Evolutionary conservation across 2,797 vertebrate species (phyloP).

Genomic region (Picus viridis): DNA sequence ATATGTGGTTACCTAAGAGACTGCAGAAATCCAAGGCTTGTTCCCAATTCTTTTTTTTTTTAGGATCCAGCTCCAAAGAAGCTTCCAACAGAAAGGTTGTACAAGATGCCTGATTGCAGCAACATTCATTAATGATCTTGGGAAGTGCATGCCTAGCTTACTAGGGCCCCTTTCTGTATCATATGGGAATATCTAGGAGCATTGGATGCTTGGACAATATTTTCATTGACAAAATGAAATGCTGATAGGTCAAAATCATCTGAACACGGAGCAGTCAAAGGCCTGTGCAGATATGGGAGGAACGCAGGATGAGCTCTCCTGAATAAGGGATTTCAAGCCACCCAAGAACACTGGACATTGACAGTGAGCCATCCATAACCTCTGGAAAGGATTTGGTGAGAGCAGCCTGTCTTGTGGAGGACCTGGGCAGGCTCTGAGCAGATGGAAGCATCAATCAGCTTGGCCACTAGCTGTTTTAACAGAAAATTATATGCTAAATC

Average conservation of each 20-base stretch:
- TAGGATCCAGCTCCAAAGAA: background rate
- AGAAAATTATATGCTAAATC: conserved; percentile 24
- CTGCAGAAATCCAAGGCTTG: background rate
- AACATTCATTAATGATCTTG: background rate
- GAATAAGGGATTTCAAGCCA: background rate
- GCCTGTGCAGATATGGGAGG: background rate
- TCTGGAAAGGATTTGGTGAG: background rate
- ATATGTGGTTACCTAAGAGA: background rate
- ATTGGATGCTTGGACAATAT: background rate
- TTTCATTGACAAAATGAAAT: background rate
- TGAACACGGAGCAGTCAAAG: rapidly evolving
- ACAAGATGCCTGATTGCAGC: background rate
- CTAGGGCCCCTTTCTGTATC: background rate
- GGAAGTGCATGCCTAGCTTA: background rate
- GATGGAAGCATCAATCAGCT: background rate
- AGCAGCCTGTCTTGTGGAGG: rapidly evolving
- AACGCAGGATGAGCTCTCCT: background rate
- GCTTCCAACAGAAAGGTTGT: conserved; percentile 1
- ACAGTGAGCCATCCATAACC: rapidly evolving
- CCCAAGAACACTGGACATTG: rapidly evolving
- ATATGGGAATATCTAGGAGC: background rate
- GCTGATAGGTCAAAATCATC: background rate
- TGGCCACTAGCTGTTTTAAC: conserved; percentile 11
- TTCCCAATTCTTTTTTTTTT: background rate
- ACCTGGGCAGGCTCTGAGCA: background rate